A percentile compares a stretch with the other conserved stretches of the same genome.
These are phyloP conservation scores for Opisthograptis luteolata DNA, from an alignment of 2,888 invertebrate genomes.

Conservation along the genomic window DNA sequence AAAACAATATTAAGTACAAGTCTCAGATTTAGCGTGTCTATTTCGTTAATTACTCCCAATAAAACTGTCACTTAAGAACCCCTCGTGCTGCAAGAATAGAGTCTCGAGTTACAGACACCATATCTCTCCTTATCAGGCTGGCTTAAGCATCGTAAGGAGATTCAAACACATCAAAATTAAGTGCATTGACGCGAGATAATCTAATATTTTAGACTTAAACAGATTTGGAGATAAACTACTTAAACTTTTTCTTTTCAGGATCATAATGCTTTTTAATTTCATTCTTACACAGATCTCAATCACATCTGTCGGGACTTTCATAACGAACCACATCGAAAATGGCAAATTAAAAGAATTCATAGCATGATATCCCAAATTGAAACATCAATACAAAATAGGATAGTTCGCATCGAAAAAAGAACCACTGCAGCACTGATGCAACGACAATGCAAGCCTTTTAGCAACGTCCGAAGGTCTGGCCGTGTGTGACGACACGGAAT, in stretches of 20 bases:
- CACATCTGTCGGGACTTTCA: conserved; percentile 24
- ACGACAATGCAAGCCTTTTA: conserved; percentile 26
- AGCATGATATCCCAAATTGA: conserved; percentile 7
- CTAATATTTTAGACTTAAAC: conserved; percentile 32
- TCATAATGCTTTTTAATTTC: conserved; percentile 41
- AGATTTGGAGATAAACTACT: conserved; percentile 26
- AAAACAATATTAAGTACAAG: conserved; percentile 17
- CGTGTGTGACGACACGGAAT: conserved; percentile 29
- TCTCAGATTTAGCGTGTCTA: conserved; percentile 33
- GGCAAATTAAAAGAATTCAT: neutral
- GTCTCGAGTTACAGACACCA: conserved; percentile 55
- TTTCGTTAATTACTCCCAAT: conserved; percentile 44
- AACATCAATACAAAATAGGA: conserved; percentile 11
- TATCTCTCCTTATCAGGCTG: conserved; percentile 52
- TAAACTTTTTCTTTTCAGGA: conserved; percentile 41
- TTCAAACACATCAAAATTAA: conserved; percentile 45
- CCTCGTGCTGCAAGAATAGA: conserved; percentile 42
- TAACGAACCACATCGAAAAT: too few relatives aligned
- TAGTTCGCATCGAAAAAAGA: conserved; percentile 20
- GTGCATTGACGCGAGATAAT: conserved; percentile 44
- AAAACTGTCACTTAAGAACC: conserved; percentile 46
- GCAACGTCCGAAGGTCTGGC: conserved; percentile 25
- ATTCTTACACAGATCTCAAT: conserved; percentile 42
- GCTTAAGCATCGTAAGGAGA: conserved; percentile 44
- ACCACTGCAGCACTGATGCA: conserved; percentile 24